Base-by-base conservation (phyloP, 1,140 invertebrate genomes). In the Gonioctena quinquepunctata region DNA sequence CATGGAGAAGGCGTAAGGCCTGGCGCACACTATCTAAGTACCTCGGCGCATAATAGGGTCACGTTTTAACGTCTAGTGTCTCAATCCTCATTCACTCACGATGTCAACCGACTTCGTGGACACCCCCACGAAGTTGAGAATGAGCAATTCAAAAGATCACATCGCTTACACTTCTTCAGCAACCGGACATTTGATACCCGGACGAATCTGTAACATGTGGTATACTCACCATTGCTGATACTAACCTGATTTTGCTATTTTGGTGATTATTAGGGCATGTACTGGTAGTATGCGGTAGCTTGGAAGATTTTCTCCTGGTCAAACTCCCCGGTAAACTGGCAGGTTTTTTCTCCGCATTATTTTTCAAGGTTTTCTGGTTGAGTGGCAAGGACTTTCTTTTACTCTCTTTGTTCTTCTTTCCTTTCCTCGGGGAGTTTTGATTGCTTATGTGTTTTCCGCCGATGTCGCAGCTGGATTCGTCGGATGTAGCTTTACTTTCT, bases 401-500 rank as follows among this genome's bases (percentile, higher is more conserved):
- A 0, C 88, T 89, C 75, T 92, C 90, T 67, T 90, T 84, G 6
- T 87, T 84, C 63, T 90, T 87, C 77, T 90, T 88, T 66, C 87
- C 86, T 81, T 89, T 76, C 83, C 86, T 67, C 70, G 83, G 70
- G 76, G 85, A 66, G 49, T 77, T 49, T 66, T 73, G 59, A 77
- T 68, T 80, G 76, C 69, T 83, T 77, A 75, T 83, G 79, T 75
- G 83, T 69, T 80, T 82, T 22, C 82, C 80, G 52, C 84, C 86
- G 64, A 86, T 84, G 76, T 84, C 85, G 74, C 85, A 85, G 66
- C 86, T 91, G 1, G 90, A 91, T 77, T 91, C 90, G 75, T 91
- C 90, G 2, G 90, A 91, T 1, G 77, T 79, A 1, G 70, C 74
- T 69, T 77, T 79, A 49, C 28, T 54, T 27, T 66, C 63, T 13